phyloP scores from a whole-genome alignment of 2,113 vertebrate genomes.

The Jaculus jaculus region DNA sequence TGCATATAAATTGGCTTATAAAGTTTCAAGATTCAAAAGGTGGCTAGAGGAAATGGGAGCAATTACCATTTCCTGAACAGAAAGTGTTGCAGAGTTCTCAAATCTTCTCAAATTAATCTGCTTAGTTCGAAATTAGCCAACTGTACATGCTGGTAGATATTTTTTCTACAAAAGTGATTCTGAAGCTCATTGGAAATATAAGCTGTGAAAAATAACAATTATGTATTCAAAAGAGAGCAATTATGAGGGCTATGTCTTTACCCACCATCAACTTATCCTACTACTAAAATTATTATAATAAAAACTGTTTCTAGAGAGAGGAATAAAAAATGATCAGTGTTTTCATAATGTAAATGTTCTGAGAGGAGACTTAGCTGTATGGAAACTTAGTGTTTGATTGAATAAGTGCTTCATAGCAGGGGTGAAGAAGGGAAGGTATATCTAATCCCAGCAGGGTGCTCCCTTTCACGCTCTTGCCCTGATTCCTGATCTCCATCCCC shows the following conservation, averaged over 20 bases:
- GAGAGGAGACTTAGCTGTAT: neutral
- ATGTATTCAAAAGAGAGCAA: neutral
- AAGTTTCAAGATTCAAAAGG: neutral
- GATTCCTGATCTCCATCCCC: neutral
- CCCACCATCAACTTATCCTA: neutral
- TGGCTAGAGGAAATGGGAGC: neutral
- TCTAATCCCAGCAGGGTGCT: fast-evolving
- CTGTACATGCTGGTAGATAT: neutral
- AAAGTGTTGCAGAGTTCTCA: neutral
- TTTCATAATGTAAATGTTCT: neutral
- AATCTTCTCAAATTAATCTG: slow-evolving; percentile 1
- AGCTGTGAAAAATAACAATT: slow-evolving; percentile 8
- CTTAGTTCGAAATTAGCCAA: neutral
- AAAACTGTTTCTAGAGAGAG: neutral
- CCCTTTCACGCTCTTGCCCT: neutral
- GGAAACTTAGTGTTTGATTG: neutral
- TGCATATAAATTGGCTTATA: neutral
- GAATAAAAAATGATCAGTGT: neutral
- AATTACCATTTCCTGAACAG: neutral
- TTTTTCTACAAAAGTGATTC: neutral
- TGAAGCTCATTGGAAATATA: slow-evolving; percentile 9
- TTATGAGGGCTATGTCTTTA: neutral
- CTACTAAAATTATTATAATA: neutral
- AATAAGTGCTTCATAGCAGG: neutral
- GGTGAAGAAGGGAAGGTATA: neutral